Base-by-base conservation (phyloP, 2,888 invertebrate species). In the Apamea monoglypha region DNA sequence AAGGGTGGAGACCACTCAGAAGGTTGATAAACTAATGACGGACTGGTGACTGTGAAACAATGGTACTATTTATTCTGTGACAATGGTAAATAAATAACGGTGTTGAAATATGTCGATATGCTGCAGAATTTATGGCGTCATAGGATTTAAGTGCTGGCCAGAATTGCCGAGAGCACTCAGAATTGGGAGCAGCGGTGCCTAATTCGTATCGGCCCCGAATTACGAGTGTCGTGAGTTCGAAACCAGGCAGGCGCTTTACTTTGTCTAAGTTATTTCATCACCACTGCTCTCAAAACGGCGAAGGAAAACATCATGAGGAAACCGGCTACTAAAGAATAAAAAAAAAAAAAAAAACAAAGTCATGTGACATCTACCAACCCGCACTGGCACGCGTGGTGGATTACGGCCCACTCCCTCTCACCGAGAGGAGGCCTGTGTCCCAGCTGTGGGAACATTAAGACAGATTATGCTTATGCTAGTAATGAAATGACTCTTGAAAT, bases 31-130 rank as follows among this genome's bases (percentile, higher is more conserved):
- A 74, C 25, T 47, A 40, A 74, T 73, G 73, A 77, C 50, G 16
- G 67, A 59, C 2, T 36, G 25, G 36, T 56, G 18, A 8, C 59
- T 18, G 25, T 84, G 76, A 85, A 85, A 83, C 71, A 85, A 70
- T 69, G 1, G 40, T 69, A 25, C n/a, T n/a, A n/a, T n/a, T n/a
- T n/a, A n/a, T n/a, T n/a, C n/a, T n/a, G n/a, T n/a, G n/a, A 83
- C 71, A 85, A 70, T 69, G 1, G 40, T 69, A 25, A 53, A 36
- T 50, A 16, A 61, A 61, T 44, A 53, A 32, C 8, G 16, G 50
- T 78, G 50, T 50, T 67, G 16, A 40, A 36, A 29, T 25, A 36
- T 36, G 36, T 36, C 2, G 64, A 25, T 36, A 25, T 12, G 64
- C 64, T 36, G 36, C 25, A 64, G 21, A 25, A 64, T 64, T 36